Conservation (phyloP, 2,113 vertebrate genomes). For the Pantherophis guttatus region DNA sequence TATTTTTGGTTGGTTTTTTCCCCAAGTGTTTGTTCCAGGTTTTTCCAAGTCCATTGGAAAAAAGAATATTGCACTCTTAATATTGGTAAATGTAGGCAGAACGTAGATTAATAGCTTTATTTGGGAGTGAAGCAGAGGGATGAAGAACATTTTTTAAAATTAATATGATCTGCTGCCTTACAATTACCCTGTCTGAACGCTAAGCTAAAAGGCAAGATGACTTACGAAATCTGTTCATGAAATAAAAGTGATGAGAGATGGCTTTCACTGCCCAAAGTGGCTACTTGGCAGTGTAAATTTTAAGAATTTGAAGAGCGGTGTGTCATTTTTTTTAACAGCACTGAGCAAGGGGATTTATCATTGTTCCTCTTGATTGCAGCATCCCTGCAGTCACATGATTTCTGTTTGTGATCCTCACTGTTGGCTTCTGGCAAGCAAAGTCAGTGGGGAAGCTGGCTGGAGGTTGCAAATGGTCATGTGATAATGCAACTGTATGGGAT, state of each 20-base stretch:
- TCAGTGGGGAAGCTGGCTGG: neutral
- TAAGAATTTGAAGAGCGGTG: neutral
- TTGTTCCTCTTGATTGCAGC: neutral
- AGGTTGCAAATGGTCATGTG: neutral
- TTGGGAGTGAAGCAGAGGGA: neutral
- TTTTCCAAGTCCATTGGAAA: neutral
- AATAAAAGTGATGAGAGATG: neutral
- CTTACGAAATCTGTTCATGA: neutral
- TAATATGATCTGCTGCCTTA: neutral
- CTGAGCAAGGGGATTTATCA: neutral
- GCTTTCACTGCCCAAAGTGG: conserved; percentile 12
- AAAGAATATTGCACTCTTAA: neutral
- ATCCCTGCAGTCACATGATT: neutral
- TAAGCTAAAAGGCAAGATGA: neutral
- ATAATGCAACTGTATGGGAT: neutral
- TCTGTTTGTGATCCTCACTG: neutral
- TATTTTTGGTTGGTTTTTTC: neutral
- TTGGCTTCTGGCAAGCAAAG: neutral
- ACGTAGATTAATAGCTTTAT: neutral
- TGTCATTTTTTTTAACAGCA: neutral
- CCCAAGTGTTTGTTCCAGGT: neutral
- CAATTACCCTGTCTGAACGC: neutral
- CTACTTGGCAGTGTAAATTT: conserved; percentile 4
- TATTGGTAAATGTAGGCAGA: neutral
- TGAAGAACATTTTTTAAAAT: neutral